Evolutionary conservation across 2,113 vertebrate genomes (phyloP).

Genomic region (Syngnathoides biaculeatus): DNA sequence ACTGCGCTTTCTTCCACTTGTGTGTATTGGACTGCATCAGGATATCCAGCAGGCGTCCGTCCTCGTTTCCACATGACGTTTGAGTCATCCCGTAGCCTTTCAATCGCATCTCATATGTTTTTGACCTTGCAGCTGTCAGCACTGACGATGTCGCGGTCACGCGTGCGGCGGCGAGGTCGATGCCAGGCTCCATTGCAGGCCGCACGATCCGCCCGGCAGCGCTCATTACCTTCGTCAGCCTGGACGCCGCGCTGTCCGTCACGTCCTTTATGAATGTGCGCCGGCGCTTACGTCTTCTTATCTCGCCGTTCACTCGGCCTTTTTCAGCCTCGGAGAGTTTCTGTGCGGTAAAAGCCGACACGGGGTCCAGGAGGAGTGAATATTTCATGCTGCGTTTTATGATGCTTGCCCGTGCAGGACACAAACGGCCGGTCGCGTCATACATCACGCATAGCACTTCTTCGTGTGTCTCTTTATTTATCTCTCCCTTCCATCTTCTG

Average conservation of each 20-base stretch:
- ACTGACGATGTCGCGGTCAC: constrained; percentile 24
- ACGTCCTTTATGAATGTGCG: neutral
- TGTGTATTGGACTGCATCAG: neutral
- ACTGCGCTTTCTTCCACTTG: neutral
- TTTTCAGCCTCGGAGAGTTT: constrained; percentile 3
- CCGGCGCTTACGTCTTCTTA: constrained; percentile 21
- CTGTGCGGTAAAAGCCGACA: constrained; percentile 14
- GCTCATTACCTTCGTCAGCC: constrained; percentile 35
- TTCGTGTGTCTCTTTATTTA: neutral
- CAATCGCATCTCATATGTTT: constrained; percentile 18
- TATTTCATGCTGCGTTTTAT: constrained; percentile 61
- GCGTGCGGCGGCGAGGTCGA: constrained; percentile 29
- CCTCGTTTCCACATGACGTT: constrained; percentile 2
- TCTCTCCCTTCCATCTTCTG: neutral
- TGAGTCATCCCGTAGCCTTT: constrained; percentile 12
- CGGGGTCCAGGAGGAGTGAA: constrained; percentile 59
- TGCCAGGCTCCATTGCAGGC: constrained; percentile 33
- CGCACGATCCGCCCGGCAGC: constrained; percentile 46
- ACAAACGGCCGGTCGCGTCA: constrained; percentile 9
- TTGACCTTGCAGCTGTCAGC: constrained; percentile 44
- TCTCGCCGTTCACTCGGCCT: constrained; percentile 10
- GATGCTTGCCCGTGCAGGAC: constrained; percentile 32
- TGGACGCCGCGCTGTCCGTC: constrained; percentile 9
- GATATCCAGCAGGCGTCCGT: neutral
- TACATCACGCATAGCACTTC: constrained; percentile 6